Base-by-base conservation (phyloP, 1,140 invertebrate genomes). In the Hermetia illucens region DNA sequence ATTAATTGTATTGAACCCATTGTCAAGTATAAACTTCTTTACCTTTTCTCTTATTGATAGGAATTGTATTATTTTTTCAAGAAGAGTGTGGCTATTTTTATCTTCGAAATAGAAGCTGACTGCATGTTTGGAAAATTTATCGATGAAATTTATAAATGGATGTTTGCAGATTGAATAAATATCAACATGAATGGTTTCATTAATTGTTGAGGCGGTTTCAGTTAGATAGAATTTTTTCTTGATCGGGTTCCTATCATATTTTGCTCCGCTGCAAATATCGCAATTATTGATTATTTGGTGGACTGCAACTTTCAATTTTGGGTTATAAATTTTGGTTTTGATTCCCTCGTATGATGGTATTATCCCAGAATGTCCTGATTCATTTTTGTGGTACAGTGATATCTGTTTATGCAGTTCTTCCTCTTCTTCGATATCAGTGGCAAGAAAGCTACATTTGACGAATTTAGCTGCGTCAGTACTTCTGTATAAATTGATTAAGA, bases 281-380 rank as follows among this genome's bases (percentile, higher is more conserved):
- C 30, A 32, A 32, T 32, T 32, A 32, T 32, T 32, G 5, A 32
- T 32, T 32, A 6, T 13, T 16, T 32, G 10, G 10, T 32, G 30
- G 17, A 32, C 17, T 32, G 10, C 30, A 13, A 32, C 6, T 17
- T 32, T 32, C 5, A 32, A 17, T 17, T 32, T 32, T 6, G 30
- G 30, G 13, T 13, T 13, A 32, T 32, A 32, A 17, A 32, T 6
- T 32, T 32, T 32, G 5, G 5, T 13, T 32, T 32, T 32, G 10
- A 32, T 13, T 6, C 17, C 13, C 6, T 5, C 10, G 5, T 32
- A 32, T 13, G 17, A 10, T 8, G 10, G 10, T 6, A 13, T 32
- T 13, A 32, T 32, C 8, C 30, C 30, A 13, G 10, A 13, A 17
- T 32, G 30, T 6, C 17, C 17, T 32, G 30, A 32, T 9, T 32